Percentiles rank a stretch among this genome's conserved stretches.
phyloP scores from a whole-genome alignment of 2,113 vertebrate species.

The Amazona guildingii region DNA sequence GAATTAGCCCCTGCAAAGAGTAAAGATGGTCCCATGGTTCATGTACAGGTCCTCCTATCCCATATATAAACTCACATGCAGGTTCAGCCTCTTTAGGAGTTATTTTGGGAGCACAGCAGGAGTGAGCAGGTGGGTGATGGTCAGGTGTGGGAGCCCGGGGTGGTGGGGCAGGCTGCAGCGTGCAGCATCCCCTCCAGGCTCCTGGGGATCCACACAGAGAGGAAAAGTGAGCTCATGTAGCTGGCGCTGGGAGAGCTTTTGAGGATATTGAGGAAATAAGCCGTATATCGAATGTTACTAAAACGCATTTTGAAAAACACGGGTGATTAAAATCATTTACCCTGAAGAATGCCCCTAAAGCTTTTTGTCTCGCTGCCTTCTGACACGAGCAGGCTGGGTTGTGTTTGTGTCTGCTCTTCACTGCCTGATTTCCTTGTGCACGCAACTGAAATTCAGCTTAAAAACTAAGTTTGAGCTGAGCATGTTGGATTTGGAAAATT shows the following conservation, averaged over 20 bases:
- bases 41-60: not conserved
- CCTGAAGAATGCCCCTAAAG: not conserved
- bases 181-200: not conserved
- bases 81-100: not conserved
- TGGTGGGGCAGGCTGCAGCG: not conserved
- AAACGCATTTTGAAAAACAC: not conserved
- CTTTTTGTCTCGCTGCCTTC: not conserved
- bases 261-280: not conserved
- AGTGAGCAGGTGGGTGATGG: not conserved
- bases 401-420: not conserved
- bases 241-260: not conserved
- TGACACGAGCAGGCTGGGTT: not conserved
- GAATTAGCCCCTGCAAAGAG: not conserved
- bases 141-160: not conserved
- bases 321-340: not conserved
- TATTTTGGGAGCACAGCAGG: accelerated
- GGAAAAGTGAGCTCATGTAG: not conserved
- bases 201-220: accelerated
- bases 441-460: not conserved
- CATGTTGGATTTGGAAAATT: not conserved
- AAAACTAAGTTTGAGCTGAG: not conserved
- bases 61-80: accelerated
- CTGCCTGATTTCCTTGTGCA: not conserved
- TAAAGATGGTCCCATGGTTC: not conserved
- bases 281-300: accelerated